A percentile compares a stretch with the other conserved stretches of the same genome.
phyloP scores from a whole-genome alignment of 2,888 invertebrate genomes.

The Piscicola geometra region DNA sequence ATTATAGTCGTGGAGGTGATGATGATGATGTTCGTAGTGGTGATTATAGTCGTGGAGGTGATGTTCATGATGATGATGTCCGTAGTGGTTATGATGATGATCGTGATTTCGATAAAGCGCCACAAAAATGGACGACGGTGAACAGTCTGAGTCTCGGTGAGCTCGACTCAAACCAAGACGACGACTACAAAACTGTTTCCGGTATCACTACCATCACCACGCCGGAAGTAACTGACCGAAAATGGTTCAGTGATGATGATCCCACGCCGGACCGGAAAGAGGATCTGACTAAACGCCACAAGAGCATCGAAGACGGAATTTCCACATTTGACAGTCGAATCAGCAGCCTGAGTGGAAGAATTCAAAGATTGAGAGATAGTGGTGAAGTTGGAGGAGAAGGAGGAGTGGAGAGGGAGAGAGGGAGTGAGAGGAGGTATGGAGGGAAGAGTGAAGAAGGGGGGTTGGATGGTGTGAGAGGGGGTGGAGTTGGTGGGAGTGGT shows the following conservation, averaged over 20 bases:
- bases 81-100: too few relatives aligned
- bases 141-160: slow-evolving; percentile 13
- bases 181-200: background rate
- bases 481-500: too few relatives aligned
- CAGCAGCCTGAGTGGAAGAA: slow-evolving; percentile 5
- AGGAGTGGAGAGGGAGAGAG: background rate
- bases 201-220: background rate
- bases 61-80: too few relatives aligned
- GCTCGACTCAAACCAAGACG: background rate
- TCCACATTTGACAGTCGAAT: slow-evolving; percentile 7
- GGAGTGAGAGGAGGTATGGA: too few relatives aligned
- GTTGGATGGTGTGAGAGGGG: too few relatives aligned
- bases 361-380: background rate
- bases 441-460: too few relatives aligned
- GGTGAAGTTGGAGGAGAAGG: background rate
- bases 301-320: slow-evolving; percentile 23
- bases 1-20: too few relatives aligned
- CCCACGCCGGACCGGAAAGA: background rate
- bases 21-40: too few relatives aligned
- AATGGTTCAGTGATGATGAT: slow-evolving; percentile 32
- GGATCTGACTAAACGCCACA: background rate
- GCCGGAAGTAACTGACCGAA: slow-evolving; percentile 11
- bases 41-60: too few relatives aligned
- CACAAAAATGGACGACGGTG: slow-evolving; percentile 17
- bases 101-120: background rate